Evolutionary conservation across 1,140 invertebrate species (phyloP), one percentile per base, ranked within the genome.

Genomic region (Diorhabda sublineata): DNA sequence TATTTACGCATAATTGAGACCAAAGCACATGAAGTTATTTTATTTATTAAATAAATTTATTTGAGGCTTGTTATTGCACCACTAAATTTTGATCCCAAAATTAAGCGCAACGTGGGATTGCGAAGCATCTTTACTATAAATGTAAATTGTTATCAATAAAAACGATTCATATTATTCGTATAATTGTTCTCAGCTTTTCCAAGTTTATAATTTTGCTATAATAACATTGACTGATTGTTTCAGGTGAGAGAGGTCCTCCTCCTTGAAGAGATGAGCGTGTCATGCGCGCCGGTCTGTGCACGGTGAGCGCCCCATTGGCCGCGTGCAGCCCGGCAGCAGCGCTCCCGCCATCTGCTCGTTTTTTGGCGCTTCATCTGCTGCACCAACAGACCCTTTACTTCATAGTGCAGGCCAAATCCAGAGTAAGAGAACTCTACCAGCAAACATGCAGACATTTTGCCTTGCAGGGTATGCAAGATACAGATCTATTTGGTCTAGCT

Each of bases 401-500:
- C 80, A 82, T 88, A 73, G 87, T 88, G 67, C 84, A 94, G 91
- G 87, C 89, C 73, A 94, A 94, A 84, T 90, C 90, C 71, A 88
- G 90, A 84, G 91, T 92, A 68, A 89, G 90, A 78, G 91, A 95
- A 82, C 87, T 95, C 62, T 92, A 93, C 78, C 86, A 88, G 74
- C 90, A 93, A 81, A 90, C 92, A 85, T 91, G 90, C 81, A 84
- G 87, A 70, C 88, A 93, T 81, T 88, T 94, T 74, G 85, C 85
- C 75, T 87, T 88, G 73, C 88, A 90, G 84, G 90, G 90, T 75
- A 90, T 95, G 87, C 85, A 88, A 81, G 91, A 93, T 80, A 89
- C 89, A 78, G 91, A 93, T 80, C 87, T 94, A 52, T 95, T 94
- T 84, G 92, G 92, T 74, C 83, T 95, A 75, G 91, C 92, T 75